Evolutionary conservation across 2,797 vertebrate genomes (phyloP).

Genomic region (Hylomyscus alleni): DNA sequence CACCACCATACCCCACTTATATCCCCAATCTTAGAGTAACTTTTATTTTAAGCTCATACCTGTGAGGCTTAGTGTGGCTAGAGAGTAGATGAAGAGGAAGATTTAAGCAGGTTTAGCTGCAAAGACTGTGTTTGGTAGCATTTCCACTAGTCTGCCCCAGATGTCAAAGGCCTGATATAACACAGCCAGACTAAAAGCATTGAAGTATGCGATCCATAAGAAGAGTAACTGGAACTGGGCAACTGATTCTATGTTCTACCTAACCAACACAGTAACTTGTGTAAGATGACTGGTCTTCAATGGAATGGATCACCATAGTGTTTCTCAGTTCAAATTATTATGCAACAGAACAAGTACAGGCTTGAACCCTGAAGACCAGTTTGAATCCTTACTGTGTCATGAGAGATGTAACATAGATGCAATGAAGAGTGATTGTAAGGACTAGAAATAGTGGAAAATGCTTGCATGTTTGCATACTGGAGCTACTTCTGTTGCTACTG

Average conservation of each 20-base stretch:
- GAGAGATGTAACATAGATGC: neutral
- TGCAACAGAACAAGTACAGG: neutral
- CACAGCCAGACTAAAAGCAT: neutral
- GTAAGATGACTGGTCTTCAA: neutral
- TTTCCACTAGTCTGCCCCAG: neutral
- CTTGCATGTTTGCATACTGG: neutral
- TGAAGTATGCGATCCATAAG: neutral
- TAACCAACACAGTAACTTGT: neutral
- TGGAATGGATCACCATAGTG: neutral
- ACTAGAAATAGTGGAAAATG: neutral
- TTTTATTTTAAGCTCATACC: neutral
- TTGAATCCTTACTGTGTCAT: neutral
- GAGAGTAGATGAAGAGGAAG: neutral
- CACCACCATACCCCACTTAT: neutral
- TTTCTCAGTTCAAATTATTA: neutral
- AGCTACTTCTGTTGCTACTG: neutral
- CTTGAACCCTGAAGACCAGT: neutral
- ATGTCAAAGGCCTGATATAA: neutral
- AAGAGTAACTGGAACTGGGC: conserved; percentile 9
- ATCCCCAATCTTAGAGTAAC: neutral
- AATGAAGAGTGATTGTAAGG: neutral
- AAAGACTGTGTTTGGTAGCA: neutral
- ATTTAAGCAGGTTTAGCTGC: neutral
- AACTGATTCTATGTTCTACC: neutral
- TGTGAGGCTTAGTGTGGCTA: neutral